These are phyloP conservation scores for Ferdinandea cuprea DNA, from an alignment of 2,888 invertebrate species.

Conservation along the genomic window DNA sequence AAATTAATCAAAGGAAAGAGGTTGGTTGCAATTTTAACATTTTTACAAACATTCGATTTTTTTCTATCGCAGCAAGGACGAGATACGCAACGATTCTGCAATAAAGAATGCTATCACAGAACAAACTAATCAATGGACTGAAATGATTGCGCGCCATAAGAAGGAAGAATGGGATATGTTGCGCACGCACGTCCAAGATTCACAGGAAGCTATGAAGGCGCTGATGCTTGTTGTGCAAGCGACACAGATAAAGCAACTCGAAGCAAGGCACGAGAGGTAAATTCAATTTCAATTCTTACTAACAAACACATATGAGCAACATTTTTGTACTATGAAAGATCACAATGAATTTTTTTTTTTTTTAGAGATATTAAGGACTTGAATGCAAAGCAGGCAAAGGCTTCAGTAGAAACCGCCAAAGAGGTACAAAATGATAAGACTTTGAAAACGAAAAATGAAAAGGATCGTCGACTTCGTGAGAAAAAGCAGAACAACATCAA, in stretches of 20 bases:
- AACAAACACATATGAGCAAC: too few relatives aligned
- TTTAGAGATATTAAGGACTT: slow-evolving; percentile 96
- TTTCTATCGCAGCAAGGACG: slow-evolving; percentile 87
- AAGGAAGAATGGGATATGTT: slow-evolving; percentile 93
- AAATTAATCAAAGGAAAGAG: slow-evolving; percentile 97
- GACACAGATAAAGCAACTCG: slow-evolving; percentile 94
- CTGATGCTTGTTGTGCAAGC: slow-evolving; percentile 93
- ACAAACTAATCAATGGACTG: slow-evolving; percentile 97
- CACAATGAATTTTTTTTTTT: slow-evolving; percentile 48
- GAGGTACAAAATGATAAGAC: slow-evolving; percentile 98
- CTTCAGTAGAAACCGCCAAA: slow-evolving; percentile 98
- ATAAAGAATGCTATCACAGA: slow-evolving; percentile 93
- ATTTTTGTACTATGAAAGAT: too few relatives aligned
- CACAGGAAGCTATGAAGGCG: slow-evolving; percentile 88
- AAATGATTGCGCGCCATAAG: slow-evolving; percentile 92
- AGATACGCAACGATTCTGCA: slow-evolving; percentile 89
- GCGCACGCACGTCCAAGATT: slow-evolving; percentile 92
- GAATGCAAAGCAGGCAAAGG: slow-evolving; percentile 96
- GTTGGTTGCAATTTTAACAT: too few relatives aligned
- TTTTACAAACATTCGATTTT: too few relatives aligned
- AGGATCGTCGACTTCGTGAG: slow-evolving; percentile 95
- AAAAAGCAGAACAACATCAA: slow-evolving; percentile 99
- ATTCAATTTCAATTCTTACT: not conserved
- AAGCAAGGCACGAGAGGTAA: slow-evolving; percentile 90
- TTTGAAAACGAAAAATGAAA: slow-evolving; percentile 97